phyloP scores from a whole-genome alignment of 2,888 invertebrate species.

The Belgica antarctica region DNA sequence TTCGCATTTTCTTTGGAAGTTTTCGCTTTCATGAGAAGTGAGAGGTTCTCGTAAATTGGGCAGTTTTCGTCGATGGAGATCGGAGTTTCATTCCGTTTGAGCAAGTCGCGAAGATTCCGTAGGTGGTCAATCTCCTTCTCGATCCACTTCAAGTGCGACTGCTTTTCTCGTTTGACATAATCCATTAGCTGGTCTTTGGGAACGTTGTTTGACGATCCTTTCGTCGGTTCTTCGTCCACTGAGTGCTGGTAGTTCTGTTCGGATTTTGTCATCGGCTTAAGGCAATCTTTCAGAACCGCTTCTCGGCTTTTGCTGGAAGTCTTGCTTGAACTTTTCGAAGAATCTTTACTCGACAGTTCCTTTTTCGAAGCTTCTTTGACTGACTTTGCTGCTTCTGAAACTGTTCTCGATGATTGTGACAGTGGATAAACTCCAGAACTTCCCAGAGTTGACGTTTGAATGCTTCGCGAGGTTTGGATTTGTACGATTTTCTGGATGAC shows the following conservation, averaged over 20 bases:
- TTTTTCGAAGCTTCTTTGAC: slow-evolving; percentile 7
- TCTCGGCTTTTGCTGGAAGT: slow-evolving; percentile 3
- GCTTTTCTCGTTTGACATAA: slow-evolving; percentile 35
- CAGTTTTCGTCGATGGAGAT: neutral
- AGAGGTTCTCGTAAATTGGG: slow-evolving; percentile 33
- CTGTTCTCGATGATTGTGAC: neutral
- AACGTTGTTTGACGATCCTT: neutral
- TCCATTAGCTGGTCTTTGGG: slow-evolving; percentile 32
- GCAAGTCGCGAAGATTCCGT: slow-evolving; percentile 35
- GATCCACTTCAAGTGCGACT: slow-evolving; percentile 40
- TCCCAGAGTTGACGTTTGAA: slow-evolving; percentile 36
- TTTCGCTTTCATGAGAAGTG: neutral
- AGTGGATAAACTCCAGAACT: slow-evolving; percentile 17
- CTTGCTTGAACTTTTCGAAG: neutral
- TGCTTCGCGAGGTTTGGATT: slow-evolving; percentile 41
- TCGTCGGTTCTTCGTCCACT: neutral
- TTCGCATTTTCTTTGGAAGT: slow-evolving; percentile 7
- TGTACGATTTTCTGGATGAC: slow-evolving; percentile 37
- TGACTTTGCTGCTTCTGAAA: neutral
- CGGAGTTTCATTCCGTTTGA: slow-evolving; percentile 32
- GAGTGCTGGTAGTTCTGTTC: slow-evolving; percentile 24
- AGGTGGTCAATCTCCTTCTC: slow-evolving; percentile 41
- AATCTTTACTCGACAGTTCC: neutral
- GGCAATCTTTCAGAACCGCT: slow-evolving; percentile 21
- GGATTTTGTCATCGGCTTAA: slow-evolving; percentile 35